A percentile compares a stretch with the other conserved stretches of the same genome.
Evolutionary conservation across 1,140 invertebrate species (phyloP).

Genomic region (Babylonia areolata): DNA sequence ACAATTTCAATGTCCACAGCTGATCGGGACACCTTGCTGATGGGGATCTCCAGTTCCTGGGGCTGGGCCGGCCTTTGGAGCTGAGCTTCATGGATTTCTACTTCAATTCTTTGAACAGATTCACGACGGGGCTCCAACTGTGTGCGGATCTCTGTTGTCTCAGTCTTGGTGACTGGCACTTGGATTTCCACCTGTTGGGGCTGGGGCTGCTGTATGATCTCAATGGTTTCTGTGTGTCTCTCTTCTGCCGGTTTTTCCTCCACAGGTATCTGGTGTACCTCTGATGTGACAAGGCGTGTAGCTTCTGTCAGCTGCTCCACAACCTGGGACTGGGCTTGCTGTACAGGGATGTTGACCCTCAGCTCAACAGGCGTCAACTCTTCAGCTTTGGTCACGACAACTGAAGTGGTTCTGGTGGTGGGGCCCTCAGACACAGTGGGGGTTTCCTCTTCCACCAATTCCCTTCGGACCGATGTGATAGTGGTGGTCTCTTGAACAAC

Average conservation of each 20-base stretch:
- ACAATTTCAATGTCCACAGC: constrained; percentile 44
- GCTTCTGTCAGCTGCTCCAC: constrained; percentile 60
- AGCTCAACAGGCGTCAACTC: constrained; percentile 59
- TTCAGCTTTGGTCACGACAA: constrained; percentile 56
- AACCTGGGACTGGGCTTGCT: constrained; percentile 52
- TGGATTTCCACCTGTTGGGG: constrained; percentile 57
- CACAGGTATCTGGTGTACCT: constrained; percentile 50
- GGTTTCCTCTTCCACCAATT: constrained; percentile 52
- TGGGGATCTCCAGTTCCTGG: constrained; percentile 61
- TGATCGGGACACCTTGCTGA: constrained; percentile 50
- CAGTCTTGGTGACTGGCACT: constrained; percentile 54
- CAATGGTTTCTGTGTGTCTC: constrained; percentile 68
- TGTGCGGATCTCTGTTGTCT: constrained; percentile 41
- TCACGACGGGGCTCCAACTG: constrained; percentile 43
- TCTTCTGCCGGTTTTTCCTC: constrained; percentile 45
- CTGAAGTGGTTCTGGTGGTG: constrained; percentile 56
- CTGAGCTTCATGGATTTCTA: constrained; percentile 65
- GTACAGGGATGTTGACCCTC: constrained; percentile 55
- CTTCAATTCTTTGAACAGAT: constrained; percentile 66
- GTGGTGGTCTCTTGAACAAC: constrained; percentile 63
- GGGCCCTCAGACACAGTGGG: constrained; percentile 61
- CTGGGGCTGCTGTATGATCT: constrained; percentile 60
- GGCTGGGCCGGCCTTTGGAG: constrained; percentile 62
- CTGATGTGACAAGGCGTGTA: constrained; percentile 54
- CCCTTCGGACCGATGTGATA: constrained; percentile 57